Evolutionary conservation across 2,888 invertebrate genomes (phyloP), one percentile per base, ranked within the genome.

Genomic region (Dorcus hopei): DNA sequence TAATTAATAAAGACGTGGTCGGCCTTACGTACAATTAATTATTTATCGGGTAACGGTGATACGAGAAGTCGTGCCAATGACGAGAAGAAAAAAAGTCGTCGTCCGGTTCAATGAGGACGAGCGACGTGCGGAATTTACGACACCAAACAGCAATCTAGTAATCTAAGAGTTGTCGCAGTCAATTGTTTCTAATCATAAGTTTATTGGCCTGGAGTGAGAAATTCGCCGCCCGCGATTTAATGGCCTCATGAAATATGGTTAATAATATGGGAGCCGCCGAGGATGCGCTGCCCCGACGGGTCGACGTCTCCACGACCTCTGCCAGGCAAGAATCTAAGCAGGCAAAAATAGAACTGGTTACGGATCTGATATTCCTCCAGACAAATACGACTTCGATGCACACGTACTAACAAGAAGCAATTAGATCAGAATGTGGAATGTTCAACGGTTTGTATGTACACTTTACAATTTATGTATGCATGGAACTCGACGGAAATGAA

Each of bases 291-390:
- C 19, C 19, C 26, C 26, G 45, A 45, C 45, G 45, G 19, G 19
- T 45, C 23, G 45, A 33, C 45, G 45, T 9, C 45, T 45, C 45
- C 45, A 19, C 45, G 45, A 45, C 45, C 45, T 45, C 45, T 45
- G 45, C 19, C 16, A 45, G 19, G 45, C 45, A 45, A 45, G 45
- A 45, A 45, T 45, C 45, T 33, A 33, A 33, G 26, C 45, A 45
- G 16, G 23, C 45, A 45, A 45, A 45, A 45, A 45, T 45, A 45
- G 45, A 45, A 45, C 45, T 45, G 45, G 45, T 45, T 45, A 45
- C 45, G 19, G 23, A 45, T 23, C 45, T 45, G 26, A 33, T 33
- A 8, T 23, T 45, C 45, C 45, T 45, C 45, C 45, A 45, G 11
- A n/a, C 11, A 41, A n/a, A 14, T 45, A 45, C 45, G 14, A 45